These are phyloP conservation scores for Sebastes aleutianus DNA, from an alignment of 2,797 vertebrate genomes.

Conservation along the genomic window DNA sequence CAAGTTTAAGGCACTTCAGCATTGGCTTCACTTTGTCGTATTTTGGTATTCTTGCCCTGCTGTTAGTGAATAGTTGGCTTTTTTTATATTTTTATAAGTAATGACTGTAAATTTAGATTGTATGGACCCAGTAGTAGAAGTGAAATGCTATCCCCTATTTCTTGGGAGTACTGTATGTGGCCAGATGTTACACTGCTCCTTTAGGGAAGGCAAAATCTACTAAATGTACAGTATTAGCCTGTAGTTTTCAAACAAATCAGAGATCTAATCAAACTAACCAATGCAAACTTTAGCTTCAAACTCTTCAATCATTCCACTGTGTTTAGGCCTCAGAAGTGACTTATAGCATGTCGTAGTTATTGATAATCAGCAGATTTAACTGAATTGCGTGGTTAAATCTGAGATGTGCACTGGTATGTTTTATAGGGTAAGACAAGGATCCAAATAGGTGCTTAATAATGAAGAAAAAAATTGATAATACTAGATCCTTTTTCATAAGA, in stretches of 20 bases:
- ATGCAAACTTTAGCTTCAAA: background rate
- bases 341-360: background rate
- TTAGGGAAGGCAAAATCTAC: background rate
- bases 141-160: too few relatives aligned
- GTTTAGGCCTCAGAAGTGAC: background rate
- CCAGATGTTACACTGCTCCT: background rate
- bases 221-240: background rate
- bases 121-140: too few relatives aligned
- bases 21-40: too few relatives aligned
- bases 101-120: too few relatives aligned
- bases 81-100: too few relatives aligned
- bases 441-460: background rate
- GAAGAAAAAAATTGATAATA: background rate
- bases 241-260: background rate
- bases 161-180: too few relatives aligned
- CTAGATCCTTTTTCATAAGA: conserved; percentile 16
- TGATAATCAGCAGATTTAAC: background rate
- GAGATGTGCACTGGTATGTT: background rate
- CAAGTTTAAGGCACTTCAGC: too few relatives aligned
- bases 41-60: too few relatives aligned
- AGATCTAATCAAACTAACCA: background rate
- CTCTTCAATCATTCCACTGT: background rate
- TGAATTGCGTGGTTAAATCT: background rate
- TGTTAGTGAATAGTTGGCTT: too few relatives aligned
- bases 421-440: background rate